phyloP scores from a whole-genome alignment of 2,888 invertebrate genomes.

The Polydrusus tereticollis region DNA sequence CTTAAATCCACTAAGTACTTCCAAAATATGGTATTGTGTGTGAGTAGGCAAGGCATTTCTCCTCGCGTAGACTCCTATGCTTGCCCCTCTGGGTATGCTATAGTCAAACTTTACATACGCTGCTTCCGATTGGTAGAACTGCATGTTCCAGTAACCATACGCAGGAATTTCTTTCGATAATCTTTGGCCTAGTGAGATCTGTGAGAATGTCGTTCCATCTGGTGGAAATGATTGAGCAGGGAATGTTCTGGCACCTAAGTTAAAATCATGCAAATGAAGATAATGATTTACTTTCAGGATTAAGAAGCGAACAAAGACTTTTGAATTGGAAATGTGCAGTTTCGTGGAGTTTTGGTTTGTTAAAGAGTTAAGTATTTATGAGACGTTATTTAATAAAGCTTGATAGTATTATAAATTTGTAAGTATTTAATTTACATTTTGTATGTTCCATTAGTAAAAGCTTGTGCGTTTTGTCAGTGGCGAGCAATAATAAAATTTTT shows the following conservation, averaged over 20 bases:
- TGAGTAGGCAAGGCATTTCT: slow-evolving; percentile 95
- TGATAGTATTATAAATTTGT: too few species aligned
- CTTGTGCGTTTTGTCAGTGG: too few species aligned
- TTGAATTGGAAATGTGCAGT: too few species aligned
- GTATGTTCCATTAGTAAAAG: too few species aligned
- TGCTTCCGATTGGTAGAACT: slow-evolving; percentile 94
- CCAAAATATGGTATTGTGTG: slow-evolving; percentile 96
- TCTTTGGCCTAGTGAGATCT: slow-evolving; percentile 89
- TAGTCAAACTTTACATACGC: slow-evolving; percentile 96
- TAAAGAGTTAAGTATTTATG: too few species aligned
- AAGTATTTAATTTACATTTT: too few species aligned
- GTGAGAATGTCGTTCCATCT: slow-evolving; percentile 92
- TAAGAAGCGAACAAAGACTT: too few species aligned
- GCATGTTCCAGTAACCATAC: slow-evolving; percentile 97
- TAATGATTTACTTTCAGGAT: too few species aligned
- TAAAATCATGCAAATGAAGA: background rate
- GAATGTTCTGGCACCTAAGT: slow-evolving; percentile 85
- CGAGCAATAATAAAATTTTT: too few species aligned
- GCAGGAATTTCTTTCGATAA: slow-evolving; percentile 91
- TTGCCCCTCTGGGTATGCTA: slow-evolving; percentile 90
- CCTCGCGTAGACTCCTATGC: slow-evolving; percentile 95
- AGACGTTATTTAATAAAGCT: too few species aligned
- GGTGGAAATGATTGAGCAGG: slow-evolving; percentile 93
- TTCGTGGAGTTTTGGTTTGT: too few species aligned
- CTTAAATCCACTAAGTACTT: slow-evolving; percentile 92